These are phyloP conservation scores for Heloderma charlesbogerti DNA, from an alignment of 2,113 vertebrate species.

Conservation along the genomic window DNA sequence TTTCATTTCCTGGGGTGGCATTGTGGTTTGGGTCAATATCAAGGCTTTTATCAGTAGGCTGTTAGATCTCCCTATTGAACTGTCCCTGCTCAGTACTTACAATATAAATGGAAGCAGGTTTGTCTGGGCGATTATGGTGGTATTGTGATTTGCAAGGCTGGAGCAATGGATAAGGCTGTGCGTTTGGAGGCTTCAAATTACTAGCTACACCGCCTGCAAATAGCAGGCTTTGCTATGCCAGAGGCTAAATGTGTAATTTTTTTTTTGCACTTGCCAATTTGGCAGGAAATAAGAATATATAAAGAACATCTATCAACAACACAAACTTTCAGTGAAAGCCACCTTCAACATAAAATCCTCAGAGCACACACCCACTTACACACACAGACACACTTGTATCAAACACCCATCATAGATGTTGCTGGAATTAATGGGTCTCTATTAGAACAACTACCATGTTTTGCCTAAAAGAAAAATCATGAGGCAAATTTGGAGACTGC, in stretches of 20 bases:
- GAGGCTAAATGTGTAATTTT: fast-evolving
- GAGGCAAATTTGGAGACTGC: background rate
- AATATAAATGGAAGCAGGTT: background rate
- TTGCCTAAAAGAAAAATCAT: background rate
- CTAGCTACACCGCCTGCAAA: background rate
- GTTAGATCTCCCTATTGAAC: background rate
- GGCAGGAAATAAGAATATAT: fast-evolving
- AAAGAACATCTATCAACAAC: fast-evolving
- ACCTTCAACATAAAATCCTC: background rate
- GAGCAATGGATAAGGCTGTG: fast-evolving
- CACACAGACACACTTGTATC: background rate
- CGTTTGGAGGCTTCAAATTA: fast-evolving
- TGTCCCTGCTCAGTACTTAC: fast-evolving
- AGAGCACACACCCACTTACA: fast-evolving
- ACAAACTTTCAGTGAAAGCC: background rate
- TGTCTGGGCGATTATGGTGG: fast-evolving
- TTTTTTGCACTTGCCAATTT: fast-evolving
- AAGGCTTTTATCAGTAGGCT: background rate
- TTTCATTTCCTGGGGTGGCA: fast-evolving
- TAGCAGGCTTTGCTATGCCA: fast-evolving
- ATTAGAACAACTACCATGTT: background rate
- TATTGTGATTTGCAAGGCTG: background rate
- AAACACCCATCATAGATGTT: fast-evolving
- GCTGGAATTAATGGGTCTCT: too few species aligned
- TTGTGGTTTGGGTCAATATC: fast-evolving